phyloP scores from a whole-genome alignment of 2,888 invertebrate species.

The Spodoptera exigua region DNA sequence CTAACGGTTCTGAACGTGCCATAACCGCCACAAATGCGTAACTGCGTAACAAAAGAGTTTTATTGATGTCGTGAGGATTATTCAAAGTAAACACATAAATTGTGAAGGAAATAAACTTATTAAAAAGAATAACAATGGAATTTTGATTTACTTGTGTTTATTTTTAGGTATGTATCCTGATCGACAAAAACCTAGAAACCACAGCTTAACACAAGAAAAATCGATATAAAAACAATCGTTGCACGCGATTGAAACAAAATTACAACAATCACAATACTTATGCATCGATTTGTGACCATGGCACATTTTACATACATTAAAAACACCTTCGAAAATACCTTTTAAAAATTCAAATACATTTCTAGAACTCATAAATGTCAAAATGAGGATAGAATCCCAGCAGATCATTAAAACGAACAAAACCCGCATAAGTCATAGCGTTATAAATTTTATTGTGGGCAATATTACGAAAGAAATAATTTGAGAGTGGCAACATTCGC shows the following conservation, averaged over 20 bases:
- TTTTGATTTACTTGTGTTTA: no score
- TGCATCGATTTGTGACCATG: no score
- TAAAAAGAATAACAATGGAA: no score
- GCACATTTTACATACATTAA: slow-evolving; percentile 7
- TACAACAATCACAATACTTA: background rate
- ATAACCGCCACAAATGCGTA: slow-evolving; percentile 10
- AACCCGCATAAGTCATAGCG: slow-evolving; percentile 58
- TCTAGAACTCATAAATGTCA: slow-evolving; percentile 8
- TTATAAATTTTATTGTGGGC: slow-evolving; percentile 63
- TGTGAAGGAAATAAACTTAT: no score
- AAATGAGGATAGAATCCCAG: slow-evolving; percentile 28
- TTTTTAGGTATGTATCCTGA: no score
- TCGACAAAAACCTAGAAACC: no score
- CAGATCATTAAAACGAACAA: slow-evolving; percentile 66
- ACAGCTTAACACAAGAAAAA: no score
- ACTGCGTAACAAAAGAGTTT: slow-evolving; percentile 5
- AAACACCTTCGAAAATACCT: slow-evolving; percentile 12
- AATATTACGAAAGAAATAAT: slow-evolving; percentile 67
- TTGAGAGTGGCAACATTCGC: slow-evolving; percentile 57
- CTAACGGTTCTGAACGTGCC: slow-evolving; percentile 16
- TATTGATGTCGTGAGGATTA: slow-evolving; percentile 28
- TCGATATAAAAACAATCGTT: background rate
- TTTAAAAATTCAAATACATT: slow-evolving; percentile 14
- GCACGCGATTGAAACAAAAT: background rate
- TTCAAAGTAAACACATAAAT: slow-evolving; percentile 1